Base-by-base conservation (phyloP, 1,140 invertebrate genomes). In the Cherax destructor region DNA sequence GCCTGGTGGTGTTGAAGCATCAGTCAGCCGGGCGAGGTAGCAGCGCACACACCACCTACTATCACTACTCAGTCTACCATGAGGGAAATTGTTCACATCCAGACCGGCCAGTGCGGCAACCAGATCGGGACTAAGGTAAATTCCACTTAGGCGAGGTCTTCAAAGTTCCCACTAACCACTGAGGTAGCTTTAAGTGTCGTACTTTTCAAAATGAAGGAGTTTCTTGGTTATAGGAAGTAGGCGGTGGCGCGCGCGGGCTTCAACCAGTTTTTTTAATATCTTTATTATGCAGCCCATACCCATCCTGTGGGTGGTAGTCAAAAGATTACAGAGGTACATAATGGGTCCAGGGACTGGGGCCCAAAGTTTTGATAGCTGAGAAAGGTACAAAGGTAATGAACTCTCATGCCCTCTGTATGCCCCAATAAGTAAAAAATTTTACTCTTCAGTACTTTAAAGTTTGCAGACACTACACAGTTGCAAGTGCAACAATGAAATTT, bases 51-150 rank as follows among this genome's bases (percentile, higher is more conserved):
- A 52, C 47, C 7, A 78, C 61, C 24, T 61, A 18, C 65, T 10
- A 1, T 16, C 21, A 4, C 41, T 16, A 1, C 18, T 18, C 21
- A 56, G 0, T 1, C 30, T 41, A 85, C 56, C 69, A 91, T 91
- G 89, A 85, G 89, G 77, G 89, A 91, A 91, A 91, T 91, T 72
- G 89, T 91, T 4, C 89, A 91, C 50, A 49, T 91, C 61, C 89
- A 91, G 76, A 91, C 89, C 1, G 89, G 89, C 41, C 89, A 91
- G 81, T 91, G 89, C 47, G 89, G 89, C 47, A 91, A 91, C 81
- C 89, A 91, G 83, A 91, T 91, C n/a, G 89, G 89, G 3, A 91
- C 89, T 16, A 91, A 91, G 83, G 89, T 91, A 79, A 47, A 72
- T 77, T 59, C 4, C 41, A 11, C 18, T 41, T 0, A 56, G 5